phyloP scores from a whole-genome alignment of 2,888 invertebrate species.

The Amorpha juglandis region DNA sequence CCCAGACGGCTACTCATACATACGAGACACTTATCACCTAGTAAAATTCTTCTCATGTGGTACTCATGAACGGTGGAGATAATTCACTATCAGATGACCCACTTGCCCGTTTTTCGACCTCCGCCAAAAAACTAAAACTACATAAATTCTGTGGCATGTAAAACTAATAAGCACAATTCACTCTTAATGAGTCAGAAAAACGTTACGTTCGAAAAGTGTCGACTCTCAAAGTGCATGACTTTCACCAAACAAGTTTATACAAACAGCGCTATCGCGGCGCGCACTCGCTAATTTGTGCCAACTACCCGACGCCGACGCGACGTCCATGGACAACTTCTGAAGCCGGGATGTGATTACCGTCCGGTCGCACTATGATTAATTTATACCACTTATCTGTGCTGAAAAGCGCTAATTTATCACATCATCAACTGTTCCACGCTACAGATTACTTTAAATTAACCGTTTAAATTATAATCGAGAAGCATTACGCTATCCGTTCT shows the following conservation, averaged over 20 bases:
- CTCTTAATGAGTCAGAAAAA: neutral
- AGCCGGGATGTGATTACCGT: conserved; percentile 69
- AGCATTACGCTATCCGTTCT: conserved; percentile 3
- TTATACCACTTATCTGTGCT: conserved; percentile 16
- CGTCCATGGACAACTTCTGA: conserved; percentile 65
- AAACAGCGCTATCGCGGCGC: conserved; percentile 75
- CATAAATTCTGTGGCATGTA: neutral
- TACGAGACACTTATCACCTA: no score
- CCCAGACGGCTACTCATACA: no score
- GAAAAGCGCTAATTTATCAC: conserved; percentile 24
- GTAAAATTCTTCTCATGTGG: no score
- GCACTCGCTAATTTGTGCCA: conserved; percentile 80
- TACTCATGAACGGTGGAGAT: no score
- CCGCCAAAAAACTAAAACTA: no score
- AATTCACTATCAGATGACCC: no score
- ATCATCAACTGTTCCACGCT: conserved; percentile 16
- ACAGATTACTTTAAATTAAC: conserved; percentile 2
- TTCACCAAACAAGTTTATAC: conserved; percentile 56
- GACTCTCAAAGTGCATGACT: conserved; percentile 42
- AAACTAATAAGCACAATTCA: neutral
- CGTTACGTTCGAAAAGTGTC: conserved; percentile 24
- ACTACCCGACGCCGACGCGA: conserved; percentile 58
- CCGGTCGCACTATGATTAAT: conserved; percentile 73
- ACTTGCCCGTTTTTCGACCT: no score
- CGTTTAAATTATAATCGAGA: conserved; percentile 8